Base-by-base conservation (phyloP, 2,797 vertebrate genomes). In the Rhinichthys osculus region DNA sequence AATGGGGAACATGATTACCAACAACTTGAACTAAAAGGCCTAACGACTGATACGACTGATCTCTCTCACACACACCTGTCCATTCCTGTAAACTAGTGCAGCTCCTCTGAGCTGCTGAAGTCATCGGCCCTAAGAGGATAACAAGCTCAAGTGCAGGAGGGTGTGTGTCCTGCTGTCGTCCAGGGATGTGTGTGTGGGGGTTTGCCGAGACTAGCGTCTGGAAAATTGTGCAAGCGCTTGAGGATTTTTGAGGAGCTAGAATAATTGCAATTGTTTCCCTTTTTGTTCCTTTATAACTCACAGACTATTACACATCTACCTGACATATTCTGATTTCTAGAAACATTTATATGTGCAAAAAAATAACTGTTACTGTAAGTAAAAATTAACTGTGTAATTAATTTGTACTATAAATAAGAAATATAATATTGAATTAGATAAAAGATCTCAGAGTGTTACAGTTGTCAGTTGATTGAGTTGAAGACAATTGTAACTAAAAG, bases 41-140 rank as follows among this genome's bases (percentile, higher is more conserved):
- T 70, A 78, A 69, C 35, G 11, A 40, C 42, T 77, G 59, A 42
- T 69, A 67, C 44, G 10, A 38, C 44, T 78, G 62, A 44, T 70
- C 78, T 50, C 57, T 78, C 62, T 50, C 30, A 52, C 78, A 74
- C 52, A 84, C 80, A 74, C 77, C 83, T 86, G 84, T 86, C 83
- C 78, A 64, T 47, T 70, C 72, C 50, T 84, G 52, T 82, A 81
- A 54, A 47, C 44, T 72, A 82, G 79, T 64, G 81, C 78, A 90
- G 76, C 73, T 67, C 21, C 38, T 59, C 67, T 86, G 57, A 84
- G 50, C 59, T 44, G 79, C 50, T 86, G 82, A 83, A 86, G 83
- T 84, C 74, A 85, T 67, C 42, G n/a, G n/a, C 38, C 50, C 7
- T 85, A 85, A 88, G 64, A 89, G 85, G 86, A 88, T 83, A 85